Evolutionary conservation across 2,888 invertebrate species (phyloP), one percentile per base, ranked within the genome.

Genomic region (Alloplasta piceator): DNA sequence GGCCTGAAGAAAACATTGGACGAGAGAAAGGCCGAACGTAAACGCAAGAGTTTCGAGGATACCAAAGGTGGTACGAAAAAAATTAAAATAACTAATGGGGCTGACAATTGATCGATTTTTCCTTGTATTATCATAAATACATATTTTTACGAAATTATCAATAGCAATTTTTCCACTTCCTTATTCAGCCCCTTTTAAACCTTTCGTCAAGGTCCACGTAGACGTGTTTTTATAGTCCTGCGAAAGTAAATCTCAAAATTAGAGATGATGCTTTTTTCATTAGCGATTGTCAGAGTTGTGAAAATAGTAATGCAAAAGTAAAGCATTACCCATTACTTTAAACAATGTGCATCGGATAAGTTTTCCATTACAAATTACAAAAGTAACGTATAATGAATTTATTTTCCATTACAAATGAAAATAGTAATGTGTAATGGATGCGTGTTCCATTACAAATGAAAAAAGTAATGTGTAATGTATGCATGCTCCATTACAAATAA

Each of bases 1-100:
- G 98, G 97, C 50, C 93, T 98, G 67, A 96, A 95, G 87, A 97
- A 97, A 91, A 94, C 96, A 0, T 92, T 94, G 0, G 94, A 94
- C 78, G 96, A 97, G 87, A 95, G 93, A 86, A 96, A 95, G 86
- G 92, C 93, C 14, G 93, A 94, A 86, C 92, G 94, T 7, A 92
- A 93, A 74, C 94, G 94, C 84, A 95, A 94, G 86, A 94, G 93
- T 87, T 80, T 85, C 1, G 90, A 90, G 9, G 76, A 89, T 6
- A 91, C 88, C 43, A 87, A 87, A 5, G 89, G 87, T 10, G 80
- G 52, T 50, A 10, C 68, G 46, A 84, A 89, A 84, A 83, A 87
- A 86, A 70, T 60, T 16, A 78, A 87, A 76, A 63, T 78, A 60
- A 26, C 73, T 0, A 72, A 66, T 14, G 67, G 67, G n/a, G 46